These are phyloP conservation scores for Ispidina lecontei DNA, from an alignment of 2,797 vertebrate genomes.

Conservation along the genomic window DNA sequence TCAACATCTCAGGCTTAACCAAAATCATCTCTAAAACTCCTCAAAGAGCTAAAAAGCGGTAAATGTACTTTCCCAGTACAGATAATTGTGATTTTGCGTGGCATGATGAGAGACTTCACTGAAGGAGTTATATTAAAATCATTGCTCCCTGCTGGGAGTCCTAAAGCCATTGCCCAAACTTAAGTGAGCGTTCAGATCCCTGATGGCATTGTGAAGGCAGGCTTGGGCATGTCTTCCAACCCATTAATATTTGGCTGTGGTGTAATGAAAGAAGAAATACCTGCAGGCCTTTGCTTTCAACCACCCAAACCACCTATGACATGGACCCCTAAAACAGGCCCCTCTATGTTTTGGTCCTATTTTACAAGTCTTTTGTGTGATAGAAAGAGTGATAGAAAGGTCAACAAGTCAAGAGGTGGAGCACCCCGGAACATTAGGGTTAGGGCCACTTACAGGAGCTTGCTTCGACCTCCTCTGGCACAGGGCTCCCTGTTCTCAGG, in stretches of 20 bases:
- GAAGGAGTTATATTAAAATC: not conserved
- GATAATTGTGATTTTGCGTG: not conserved
- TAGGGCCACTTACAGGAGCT: accelerated
- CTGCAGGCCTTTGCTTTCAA: not conserved
- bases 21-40: conserved; percentile 31
- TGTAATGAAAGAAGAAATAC: not conserved
- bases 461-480: accelerated
- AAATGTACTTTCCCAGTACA: not conserved
- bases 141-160: not conserved
- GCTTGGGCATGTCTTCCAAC: not conserved
- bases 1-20: conserved; percentile 32
- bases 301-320: not conserved
- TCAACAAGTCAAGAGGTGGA: not conserved
- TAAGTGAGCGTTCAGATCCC: accelerated
- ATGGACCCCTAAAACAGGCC: not conserved
- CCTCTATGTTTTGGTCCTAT: accelerated
- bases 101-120: conserved; percentile 32
- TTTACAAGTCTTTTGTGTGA: accelerated
- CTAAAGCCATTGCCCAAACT: not conserved
- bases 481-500: not conserved
- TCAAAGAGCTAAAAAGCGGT: not conserved
- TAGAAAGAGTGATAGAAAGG: accelerated
- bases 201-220: accelerated
- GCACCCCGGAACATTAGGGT: not conserved
- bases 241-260: not conserved